These are phyloP conservation scores for Clarias batrachus DNA, from an alignment of 2,113 vertebrate genomes.

Conservation along the genomic window DNA sequence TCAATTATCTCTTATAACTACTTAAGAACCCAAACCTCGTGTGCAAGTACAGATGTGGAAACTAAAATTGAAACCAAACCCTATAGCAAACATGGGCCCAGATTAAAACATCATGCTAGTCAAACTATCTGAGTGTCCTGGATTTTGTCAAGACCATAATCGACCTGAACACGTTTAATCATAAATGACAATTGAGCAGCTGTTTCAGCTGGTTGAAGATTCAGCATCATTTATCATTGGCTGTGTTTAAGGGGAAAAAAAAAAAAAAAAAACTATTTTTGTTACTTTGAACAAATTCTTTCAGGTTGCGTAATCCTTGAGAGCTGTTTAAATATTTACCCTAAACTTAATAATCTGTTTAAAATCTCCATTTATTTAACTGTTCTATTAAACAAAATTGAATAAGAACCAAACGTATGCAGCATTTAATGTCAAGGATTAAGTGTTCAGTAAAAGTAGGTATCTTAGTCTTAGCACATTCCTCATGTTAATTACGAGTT, in stretches of 20 bases:
- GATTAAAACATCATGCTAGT: background rate
- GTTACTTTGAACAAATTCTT: background rate
- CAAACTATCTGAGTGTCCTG: background rate
- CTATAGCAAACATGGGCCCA: background rate
- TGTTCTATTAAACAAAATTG: background rate
- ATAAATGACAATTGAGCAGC: background rate
- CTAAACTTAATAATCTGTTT: background rate
- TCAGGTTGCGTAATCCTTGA: background rate
- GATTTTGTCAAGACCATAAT: slow-evolving; percentile 9
- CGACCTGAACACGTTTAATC: background rate
- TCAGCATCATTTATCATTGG: slow-evolving; percentile 5
- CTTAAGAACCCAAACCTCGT: background rate
- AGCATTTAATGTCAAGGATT: background rate
- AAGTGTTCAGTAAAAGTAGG: background rate
- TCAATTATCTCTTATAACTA: background rate
- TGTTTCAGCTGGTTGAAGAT: background rate
- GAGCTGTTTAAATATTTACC: background rate
- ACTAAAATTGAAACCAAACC: background rate
- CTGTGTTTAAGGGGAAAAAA: background rate
- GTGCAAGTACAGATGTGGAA: background rate
- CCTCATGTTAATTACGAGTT: background rate
- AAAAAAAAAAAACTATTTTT: background rate
- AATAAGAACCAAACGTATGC: background rate
- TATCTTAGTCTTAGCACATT: background rate
- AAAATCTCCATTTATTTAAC: background rate